Conservation (phyloP, 2,113 vertebrate genomes). For the Hemibagrus wyckioides region DNA sequence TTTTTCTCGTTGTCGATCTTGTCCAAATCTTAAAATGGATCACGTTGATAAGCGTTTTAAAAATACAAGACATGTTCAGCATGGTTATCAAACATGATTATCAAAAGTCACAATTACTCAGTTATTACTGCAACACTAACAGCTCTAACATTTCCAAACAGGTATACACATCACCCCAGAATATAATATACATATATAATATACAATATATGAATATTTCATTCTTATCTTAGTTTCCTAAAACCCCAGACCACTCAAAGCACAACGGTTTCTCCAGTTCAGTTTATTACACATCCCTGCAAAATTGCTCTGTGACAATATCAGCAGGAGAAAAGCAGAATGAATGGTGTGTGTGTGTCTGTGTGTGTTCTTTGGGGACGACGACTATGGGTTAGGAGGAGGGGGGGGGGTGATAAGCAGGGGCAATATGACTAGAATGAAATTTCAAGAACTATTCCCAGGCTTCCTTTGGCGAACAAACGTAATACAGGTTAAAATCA, state of each 20-base stretch:
- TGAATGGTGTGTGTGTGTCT: background rate
- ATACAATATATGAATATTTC: too few species aligned
- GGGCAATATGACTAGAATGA: background rate
- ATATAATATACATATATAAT: too few species aligned
- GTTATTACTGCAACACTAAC: background rate
- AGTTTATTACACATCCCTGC: background rate
- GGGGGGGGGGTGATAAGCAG: too few species aligned
- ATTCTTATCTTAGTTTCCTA: background rate
- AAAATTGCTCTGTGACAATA: background rate
- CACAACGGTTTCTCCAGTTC: background rate
- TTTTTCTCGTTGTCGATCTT: conserved; percentile 95
- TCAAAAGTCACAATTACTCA: background rate
- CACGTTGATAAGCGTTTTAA: conserved; percentile 28
- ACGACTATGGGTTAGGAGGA: too few species aligned
- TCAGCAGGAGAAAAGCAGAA: background rate
- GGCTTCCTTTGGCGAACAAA: background rate
- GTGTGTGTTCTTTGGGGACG: too few species aligned
- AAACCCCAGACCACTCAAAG: background rate
- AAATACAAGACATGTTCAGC: background rate
- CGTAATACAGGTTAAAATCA: background rate
- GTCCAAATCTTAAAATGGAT: conserved; percentile 83
- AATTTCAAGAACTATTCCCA: background rate
- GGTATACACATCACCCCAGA: background rate
- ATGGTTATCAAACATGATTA: background rate
- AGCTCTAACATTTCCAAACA: background rate